A percentile compares a stretch with the other conserved stretches of the same genome.
Conservation (phyloP, 2,113 vertebrate genomes). For the Colius striatus region DNA sequence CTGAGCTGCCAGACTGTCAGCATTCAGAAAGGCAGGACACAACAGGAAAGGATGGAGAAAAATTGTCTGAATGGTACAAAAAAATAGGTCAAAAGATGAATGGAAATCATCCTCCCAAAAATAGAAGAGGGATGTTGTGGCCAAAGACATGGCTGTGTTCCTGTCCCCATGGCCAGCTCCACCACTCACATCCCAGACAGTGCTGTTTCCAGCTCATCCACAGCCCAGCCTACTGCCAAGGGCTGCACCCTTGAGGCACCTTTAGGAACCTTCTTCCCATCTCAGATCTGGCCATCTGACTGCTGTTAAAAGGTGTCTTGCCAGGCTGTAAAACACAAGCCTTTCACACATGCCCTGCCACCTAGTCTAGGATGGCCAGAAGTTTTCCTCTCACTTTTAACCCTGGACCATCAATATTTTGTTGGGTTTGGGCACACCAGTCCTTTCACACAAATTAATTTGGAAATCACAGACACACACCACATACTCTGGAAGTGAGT, state of each 20-base stretch:
- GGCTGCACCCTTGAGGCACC: background rate
- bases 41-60: background rate
- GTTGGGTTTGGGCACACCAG: accelerated
- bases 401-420: background rate
- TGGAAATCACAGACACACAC: background rate
- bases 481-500: background rate
- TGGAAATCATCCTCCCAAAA: background rate
- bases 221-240: background rate
- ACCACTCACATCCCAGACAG: background rate
- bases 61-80: background rate
- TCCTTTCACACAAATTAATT: background rate
- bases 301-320: background rate
- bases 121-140: background rate
- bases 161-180: background rate
- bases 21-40: accelerated
- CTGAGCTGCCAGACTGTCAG: accelerated
- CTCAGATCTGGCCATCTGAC: background rate
- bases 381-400: background rate
- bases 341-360: background rate
- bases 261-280: background rate
- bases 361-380: background rate
- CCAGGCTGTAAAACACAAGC: background rate
- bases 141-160: background rate
- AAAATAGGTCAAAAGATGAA: background rate
- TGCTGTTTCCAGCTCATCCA: background rate